Percentiles rank a stretch among this genome's conserved stretches.
These are phyloP conservation scores for Craseonycteris thonglongyai DNA, from an alignment of 2,113 vertebrate genomes.

Conservation along the genomic window DNA sequence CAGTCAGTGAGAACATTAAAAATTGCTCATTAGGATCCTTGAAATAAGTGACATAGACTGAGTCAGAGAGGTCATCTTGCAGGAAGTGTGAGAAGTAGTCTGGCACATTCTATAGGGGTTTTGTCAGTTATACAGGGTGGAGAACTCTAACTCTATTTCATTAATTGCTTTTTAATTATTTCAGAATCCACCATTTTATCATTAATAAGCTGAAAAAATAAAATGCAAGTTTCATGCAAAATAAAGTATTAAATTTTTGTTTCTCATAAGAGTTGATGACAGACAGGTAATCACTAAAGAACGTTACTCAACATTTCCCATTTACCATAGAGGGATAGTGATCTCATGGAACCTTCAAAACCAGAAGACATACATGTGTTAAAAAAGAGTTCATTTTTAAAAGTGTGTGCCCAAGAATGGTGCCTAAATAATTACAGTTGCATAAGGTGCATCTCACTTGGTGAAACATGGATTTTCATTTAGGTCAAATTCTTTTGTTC, in stretches of 20 bases:
- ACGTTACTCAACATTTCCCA: neutral
- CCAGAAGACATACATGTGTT: neutral
- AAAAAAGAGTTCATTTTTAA: neutral
- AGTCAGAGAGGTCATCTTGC: fast-evolving
- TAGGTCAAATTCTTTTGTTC: neutral
- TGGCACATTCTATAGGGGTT: neutral
- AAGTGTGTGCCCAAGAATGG: neutral
- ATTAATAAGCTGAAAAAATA: neutral
- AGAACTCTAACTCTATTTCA: neutral
- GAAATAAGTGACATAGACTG: fast-evolving
- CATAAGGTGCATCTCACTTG: neutral
- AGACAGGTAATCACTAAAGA: neutral
- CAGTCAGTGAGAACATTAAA: neutral
- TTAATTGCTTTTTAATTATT: neutral
- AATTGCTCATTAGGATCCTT: neutral
- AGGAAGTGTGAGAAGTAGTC: neutral
- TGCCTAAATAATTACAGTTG: neutral
- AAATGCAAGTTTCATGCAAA: neutral
- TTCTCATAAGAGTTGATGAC: neutral
- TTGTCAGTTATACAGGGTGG: neutral
- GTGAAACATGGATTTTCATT: neutral
- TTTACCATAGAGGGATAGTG: fast-evolving
- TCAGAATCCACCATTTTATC: neutral
- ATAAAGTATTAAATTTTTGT: neutral
- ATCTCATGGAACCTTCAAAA: neutral